Evolutionary conservation across 1,140 invertebrate genomes (phyloP), one percentile per base, ranked within the genome.

Genomic region (Solenopsis invicta): DNA sequence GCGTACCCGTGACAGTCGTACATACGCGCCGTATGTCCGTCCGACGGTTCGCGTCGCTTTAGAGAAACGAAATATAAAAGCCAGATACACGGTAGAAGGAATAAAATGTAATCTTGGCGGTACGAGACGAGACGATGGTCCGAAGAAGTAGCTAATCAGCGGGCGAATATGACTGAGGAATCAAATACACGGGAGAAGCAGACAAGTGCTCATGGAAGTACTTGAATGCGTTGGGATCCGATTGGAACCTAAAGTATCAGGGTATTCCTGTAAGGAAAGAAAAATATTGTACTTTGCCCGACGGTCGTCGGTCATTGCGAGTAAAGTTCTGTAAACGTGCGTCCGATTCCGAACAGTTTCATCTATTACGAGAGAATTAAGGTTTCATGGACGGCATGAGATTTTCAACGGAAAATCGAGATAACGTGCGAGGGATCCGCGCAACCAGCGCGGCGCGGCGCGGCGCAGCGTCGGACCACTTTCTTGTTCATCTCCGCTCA

Each of bases 1-100:
- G 86, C 85, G 45, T 62, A 78, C 66, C 13, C 69, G n/a, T 86
- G 75, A 81, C 85, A 71, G 56, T 71, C 62, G 64, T 84, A 74
- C 80, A 56, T 48, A 71, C 48, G 13, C n/a, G 4, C 62, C 13
- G 29, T n/a, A 41, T 10, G 52, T 16, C 18, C 24, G 29, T 74
- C 69, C 41, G 69, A 84, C 37, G 56, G n/a, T 72, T 24, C 37
- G 52, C 12, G 67, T 72, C 52, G 54, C 45, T 75, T 74, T 37
- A 34, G 41, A 34, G 37, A 37, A 16, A 62, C 41, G 54, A 62
- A 48, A 84, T 75, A 50, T 61, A 75, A 84, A 64, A 84, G 45
- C 18, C 41, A 5, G 41, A 5, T 84, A 75, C 54, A 21, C 24
- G 54, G 18, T 48, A 18, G 24, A 72, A 54, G n/a, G 52, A 75